These are phyloP conservation scores for Vultur gryphus DNA, from an alignment of 2,797 vertebrate species.

Conservation along the genomic window DNA sequence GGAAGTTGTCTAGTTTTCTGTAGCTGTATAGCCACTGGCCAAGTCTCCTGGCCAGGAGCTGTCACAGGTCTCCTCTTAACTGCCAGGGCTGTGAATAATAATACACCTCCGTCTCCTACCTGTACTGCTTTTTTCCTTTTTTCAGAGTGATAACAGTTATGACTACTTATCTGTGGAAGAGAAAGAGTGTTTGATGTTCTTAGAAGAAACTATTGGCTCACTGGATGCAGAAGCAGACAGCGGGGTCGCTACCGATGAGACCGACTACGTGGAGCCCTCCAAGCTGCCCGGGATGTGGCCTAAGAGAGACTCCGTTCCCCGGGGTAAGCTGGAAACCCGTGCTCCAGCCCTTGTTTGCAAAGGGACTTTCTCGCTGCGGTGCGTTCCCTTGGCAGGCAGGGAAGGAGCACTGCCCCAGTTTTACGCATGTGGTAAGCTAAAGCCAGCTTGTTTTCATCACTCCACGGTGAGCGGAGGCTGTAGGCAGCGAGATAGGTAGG, in stretches of 20 bases:
- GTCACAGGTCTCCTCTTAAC: not conserved
- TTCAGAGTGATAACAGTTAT: slow-evolving; percentile 86
- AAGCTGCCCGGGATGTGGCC: not conserved
- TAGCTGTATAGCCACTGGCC: not conserved
- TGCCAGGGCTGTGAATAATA: not conserved
- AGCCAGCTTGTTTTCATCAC: not conserved
- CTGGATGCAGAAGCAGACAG: slow-evolving; percentile 86
- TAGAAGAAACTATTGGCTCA: slow-evolving; percentile 93
- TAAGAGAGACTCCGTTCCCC: slow-evolving; percentile 45
- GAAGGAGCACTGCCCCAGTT: not conserved
- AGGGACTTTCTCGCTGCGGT: not conserved
- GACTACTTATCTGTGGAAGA: slow-evolving; percentile 91
- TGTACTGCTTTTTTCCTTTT: not conserved
- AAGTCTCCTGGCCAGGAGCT: not conserved
- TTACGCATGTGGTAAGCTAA: not conserved
- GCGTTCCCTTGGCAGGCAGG: not conserved
- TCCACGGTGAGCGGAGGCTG: accelerated
- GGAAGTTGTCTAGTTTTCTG: not conserved
- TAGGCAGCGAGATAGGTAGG: accelerated
- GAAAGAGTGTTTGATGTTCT: slow-evolving; percentile 90
- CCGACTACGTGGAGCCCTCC: slow-evolving; percentile 3
- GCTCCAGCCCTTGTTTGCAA: not conserved
- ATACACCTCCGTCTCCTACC: not conserved
- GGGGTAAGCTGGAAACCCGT: slow-evolving; percentile 38
- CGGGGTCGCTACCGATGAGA: slow-evolving; percentile 79